Evolutionary conservation across 2,888 invertebrate genomes (phyloP), one percentile per base, ranked within the genome.

Genomic region (Drosophila quinaria): DNA sequence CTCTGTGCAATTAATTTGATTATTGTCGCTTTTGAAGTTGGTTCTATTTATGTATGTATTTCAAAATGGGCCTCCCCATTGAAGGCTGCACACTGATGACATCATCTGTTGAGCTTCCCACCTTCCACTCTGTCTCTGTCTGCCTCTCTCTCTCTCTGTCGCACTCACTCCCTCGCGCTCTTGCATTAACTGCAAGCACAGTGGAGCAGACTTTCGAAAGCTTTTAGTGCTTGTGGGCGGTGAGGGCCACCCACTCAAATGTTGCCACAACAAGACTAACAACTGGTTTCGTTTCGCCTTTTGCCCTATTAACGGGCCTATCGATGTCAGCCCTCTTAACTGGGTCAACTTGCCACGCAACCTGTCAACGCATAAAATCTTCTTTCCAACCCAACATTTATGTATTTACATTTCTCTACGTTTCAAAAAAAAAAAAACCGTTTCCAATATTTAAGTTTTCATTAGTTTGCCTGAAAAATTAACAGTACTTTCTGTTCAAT

Each of bases 261-360:
- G 52, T 29, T 39, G 19, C 33, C 55, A 39, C 52, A 37, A 29
- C 41, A 46, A 39, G 6, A 35, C 13, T 46, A 58, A 46, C 52
- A 58, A 56, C 55, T 61, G 55, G 47, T 61, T 46, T 42, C 41
- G 19, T 61, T 46, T 41, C 41, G 19, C 8, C 17, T 50, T 58
- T 62, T 50, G 59, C 54, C 52, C 72, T 42, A 46, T 51, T 59
- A 49, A 42, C 25, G 5, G 17, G 39, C 25, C 49, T n/a, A 4
- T n/a, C 10, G 25, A 41, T 22, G 51, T 3, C 10, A 15, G 31
- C 29, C 19, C n/a, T 39, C n/a, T 39, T 61, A 84, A 77, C 31
- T 87, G 52, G 88, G 84, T 78, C 84, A 84, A 70, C 61, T 61
- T 54, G 50, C 42, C 81, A 89, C 74, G 89, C 87, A 88, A 87